Base-by-base conservation (phyloP, 2,797 vertebrate genomes). In the Carapus acus region DNA sequence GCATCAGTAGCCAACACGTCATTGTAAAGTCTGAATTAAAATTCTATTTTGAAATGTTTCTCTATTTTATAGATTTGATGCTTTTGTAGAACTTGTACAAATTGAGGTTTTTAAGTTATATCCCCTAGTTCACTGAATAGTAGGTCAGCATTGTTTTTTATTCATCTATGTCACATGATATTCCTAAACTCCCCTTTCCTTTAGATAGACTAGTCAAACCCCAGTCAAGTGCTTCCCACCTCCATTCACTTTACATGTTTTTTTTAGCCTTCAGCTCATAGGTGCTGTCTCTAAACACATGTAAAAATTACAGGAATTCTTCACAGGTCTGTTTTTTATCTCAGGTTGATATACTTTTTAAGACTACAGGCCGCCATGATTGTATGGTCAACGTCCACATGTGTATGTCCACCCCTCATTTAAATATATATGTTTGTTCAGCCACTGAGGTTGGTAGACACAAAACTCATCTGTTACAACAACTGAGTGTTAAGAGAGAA, bases 71-170 rank as follows among this genome's bases (percentile, higher is more conserved):
- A 84, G 80, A 76, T 76, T 42, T 65, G 59, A 78, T 74, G 71
- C 69, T 87, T 85, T 87, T 85, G 81, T 85, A 85, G 82, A 69
- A 69, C 80, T 82, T 86, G 80, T 85, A 85, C 54, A 83, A 82
- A 82, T 71, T 54, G 54, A 77, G 63, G 67, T 73, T 83, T 82
- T 85, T 84, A 84, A 82, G 74, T 86, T 84, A 80, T 68, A 72
- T 71, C 67, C 63, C 71, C 73, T 69, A 59, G 27, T 65, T 61
- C 54, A 65, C 70, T 33, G 54, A 72, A 63, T 67, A 60, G 70
- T 73, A 67, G 76, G 71, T 81, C 65, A 50, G 65, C 44, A 58
- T 60, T 13, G 39, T 51, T 78, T 68, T 75, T 69, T 55, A 73
- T 67, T 52, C 45, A 67, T 64, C 56, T 64, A 49, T 21, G 37